A percentile compares a stretch with the other conserved stretches of the same genome.
Conservation (phyloP, 2,113 vertebrate species). For the Cinclus mexicanus region DNA sequence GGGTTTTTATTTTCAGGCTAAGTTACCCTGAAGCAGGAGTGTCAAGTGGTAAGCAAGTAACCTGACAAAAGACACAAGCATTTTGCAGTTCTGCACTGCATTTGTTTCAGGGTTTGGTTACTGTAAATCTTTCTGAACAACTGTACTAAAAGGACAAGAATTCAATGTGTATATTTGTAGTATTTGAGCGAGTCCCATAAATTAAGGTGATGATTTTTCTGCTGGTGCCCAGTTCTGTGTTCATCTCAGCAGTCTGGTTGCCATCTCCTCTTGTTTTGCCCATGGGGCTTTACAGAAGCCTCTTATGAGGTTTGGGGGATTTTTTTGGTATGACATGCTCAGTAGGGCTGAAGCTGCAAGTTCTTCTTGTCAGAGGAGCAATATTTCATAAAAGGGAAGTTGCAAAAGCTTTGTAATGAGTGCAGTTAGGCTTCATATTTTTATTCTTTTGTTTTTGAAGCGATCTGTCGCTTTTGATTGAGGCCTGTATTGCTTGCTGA, state of each 20-base stretch:
- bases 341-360: neutral
- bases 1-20: neutral
- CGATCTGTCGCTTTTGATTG: constrained; percentile 5
- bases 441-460: neutral
- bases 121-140: neutral
- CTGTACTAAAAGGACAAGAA: neutral
- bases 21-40: neutral
- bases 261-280: neutral
- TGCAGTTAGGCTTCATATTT: neutral
- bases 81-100: neutral
- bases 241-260: neutral
- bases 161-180: neutral
- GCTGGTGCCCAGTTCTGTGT: neutral
- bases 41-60: neutral
- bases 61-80: fast-evolving
- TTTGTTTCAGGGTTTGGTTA: neutral
- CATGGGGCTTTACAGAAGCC: neutral
- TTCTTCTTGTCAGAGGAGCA: neutral
- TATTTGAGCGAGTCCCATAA: neutral
- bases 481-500: neutral
- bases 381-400: constrained; percentile 25
- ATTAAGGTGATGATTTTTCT: neutral
- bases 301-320: neutral
- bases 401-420: constrained; percentile 4
- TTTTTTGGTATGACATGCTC: neutral